Percentiles rank a stretch among this genome's conserved stretches.
Evolutionary conservation across 2,113 vertebrate genomes (phyloP).

Genomic region (Dermatemys mawii): DNA sequence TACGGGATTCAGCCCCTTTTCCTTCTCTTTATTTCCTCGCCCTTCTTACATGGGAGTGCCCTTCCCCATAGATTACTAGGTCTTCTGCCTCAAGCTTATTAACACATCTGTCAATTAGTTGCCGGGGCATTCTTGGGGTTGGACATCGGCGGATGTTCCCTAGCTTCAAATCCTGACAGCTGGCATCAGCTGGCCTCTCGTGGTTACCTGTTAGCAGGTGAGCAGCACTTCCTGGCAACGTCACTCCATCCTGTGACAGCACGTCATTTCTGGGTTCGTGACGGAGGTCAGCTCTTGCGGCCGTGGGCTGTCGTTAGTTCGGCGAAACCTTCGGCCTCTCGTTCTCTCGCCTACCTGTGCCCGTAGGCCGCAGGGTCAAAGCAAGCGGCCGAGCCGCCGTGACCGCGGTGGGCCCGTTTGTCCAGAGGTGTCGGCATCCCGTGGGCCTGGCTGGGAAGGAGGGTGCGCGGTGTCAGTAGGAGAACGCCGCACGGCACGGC

Average conservation of each 20-base stretch:
- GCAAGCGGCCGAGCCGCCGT: background rate
- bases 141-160: no score
- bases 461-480: background rate
- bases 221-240: no score
- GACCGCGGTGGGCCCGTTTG: background rate
- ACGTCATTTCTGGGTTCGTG: background rate
- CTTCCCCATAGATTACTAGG: no score
- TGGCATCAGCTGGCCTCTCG: no score
- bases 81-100: no score
- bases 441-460: background rate
- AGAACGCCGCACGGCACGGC: background rate
- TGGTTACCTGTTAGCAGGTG: no score
- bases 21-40: no score
- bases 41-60: no score
- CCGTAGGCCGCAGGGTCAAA: background rate
- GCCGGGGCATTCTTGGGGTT: no score
- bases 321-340: background rate
- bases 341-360: background rate
- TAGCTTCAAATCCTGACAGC: no score
- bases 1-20: no score
- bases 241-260: background rate
- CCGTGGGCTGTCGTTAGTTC: fast-evolving
- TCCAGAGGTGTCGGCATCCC: background rate
- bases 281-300: background rate
- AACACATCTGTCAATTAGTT: no score